Evolutionary conservation across 1,140 invertebrate genomes (phyloP).

Genomic region (Bombus waltoni): DNA sequence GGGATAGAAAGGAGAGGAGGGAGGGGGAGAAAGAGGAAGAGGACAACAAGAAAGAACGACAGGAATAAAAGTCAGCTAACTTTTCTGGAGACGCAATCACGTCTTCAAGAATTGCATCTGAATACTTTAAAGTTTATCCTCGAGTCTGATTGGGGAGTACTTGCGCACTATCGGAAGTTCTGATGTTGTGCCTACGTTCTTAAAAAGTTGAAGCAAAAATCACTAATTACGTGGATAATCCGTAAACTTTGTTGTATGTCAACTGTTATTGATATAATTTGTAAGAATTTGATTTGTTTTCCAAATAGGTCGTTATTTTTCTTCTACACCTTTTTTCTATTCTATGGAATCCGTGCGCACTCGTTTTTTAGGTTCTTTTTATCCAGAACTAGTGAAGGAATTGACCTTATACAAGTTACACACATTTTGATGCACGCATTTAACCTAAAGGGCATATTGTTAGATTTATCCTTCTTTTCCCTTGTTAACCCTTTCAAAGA

Average conservation of each 20-base stretch:
- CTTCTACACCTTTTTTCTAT: not conserved
- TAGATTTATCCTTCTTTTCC: not conserved
- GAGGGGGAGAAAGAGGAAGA: too few relatives aligned
- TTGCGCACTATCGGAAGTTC: not conserved
- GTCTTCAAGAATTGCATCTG: not conserved
- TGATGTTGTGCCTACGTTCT: not conserved
- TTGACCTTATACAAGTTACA: not conserved
- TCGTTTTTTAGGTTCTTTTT: not conserved
- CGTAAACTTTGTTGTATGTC: not conserved
- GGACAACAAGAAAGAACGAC: not conserved
- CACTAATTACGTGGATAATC: not conserved
- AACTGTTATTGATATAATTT: not conserved
- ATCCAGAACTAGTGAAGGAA: not conserved
- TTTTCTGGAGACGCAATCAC: not conserved
- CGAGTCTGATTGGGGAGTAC: not conserved
- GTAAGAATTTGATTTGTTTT: not conserved
- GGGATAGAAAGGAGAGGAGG: too few relatives aligned
- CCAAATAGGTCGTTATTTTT: not conserved
- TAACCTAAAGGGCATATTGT: not conserved
- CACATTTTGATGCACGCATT: not conserved
- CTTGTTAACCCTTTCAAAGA: too few relatives aligned
- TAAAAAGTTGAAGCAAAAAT: not conserved
- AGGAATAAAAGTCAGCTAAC: slow-evolving; percentile 6
- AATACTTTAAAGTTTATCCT: slow-evolving; percentile 16
- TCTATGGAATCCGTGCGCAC: not conserved